Base-by-base conservation (phyloP, 1,140 invertebrate species). In the Metopolophium dirhodum region DNA sequence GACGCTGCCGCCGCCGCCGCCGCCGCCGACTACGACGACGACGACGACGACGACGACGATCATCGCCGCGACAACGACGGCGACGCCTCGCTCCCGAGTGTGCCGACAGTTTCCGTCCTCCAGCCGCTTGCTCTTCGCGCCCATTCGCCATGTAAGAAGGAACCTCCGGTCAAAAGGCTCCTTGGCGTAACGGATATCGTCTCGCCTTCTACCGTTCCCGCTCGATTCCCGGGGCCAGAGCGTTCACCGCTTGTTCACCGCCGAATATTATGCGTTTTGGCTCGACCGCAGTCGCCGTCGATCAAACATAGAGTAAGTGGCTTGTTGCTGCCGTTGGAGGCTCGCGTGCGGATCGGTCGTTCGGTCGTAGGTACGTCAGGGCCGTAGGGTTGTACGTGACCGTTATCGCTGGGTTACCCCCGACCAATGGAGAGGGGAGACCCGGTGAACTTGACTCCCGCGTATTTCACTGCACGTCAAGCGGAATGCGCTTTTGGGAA, bases 191-290 rank as follows among this genome's bases (percentile, higher is more conserved):
- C 82, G n/a, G 49, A 92, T 85, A 92, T 82, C 91, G 91, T 92
- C 49, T 82, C 91, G 49, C n/a, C n/a, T 4, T 20, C 61, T 18
- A 77, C 11, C 6, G 18, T 6, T 49, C 82, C 91, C 35, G 54
- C 77, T 49, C 91, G 22, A 35, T 83, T 54, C 45, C 77, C 47
- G 47, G 45, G n/a, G 90, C 47, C 22, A 26, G 85, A 35, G 7
- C 49, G 7, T 11, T 85, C 20, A 3, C 41, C 30, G 18, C 26
- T 82, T 2, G 82, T 57, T 41, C 22, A 26, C 41, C 26, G 41
- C 61, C 30, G n/a, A 77, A 82, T 91, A 92, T 51, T 92, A 92
- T 92, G 91, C 30, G n/a, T 85, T 82, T 91, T 82, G n/a, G 77
- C 51, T 9, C 30, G 20, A 68, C 61, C n/a, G 35, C 11, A 82